These are phyloP conservation scores for Meloidogyne exigua DNA, from an alignment of 1,140 invertebrate genomes.

Conservation along the genomic window DNA sequence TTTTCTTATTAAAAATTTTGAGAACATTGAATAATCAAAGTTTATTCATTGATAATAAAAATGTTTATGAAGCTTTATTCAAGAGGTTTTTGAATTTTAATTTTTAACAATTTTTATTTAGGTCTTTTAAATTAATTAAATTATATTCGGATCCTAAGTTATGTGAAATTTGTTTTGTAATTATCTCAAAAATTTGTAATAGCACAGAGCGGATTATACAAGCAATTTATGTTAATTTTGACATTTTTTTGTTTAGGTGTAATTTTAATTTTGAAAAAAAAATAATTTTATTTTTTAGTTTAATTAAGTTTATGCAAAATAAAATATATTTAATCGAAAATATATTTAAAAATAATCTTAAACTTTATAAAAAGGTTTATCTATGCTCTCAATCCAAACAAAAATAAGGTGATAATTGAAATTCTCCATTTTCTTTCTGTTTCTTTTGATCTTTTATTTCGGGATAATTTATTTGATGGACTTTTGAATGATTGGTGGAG, in stretches of 20 bases:
- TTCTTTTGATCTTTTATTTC: not conserved
- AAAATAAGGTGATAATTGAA: not conserved
- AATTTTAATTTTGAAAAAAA: not conserved
- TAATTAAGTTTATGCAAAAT: too few relatives aligned
- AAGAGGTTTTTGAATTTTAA: not conserved
- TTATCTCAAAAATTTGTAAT: not conserved
- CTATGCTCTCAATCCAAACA: not conserved
- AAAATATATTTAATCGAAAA: too few relatives aligned
- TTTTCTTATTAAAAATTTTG: not conserved
- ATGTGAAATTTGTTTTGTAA: not conserved
- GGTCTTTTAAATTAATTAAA: not conserved
- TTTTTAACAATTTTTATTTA: not conserved
- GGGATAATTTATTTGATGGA: not conserved
- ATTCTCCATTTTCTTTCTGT: not conserved
- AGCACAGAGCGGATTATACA: not conserved
- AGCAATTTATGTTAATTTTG: not conserved
- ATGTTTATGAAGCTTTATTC: not conserved
- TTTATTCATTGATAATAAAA: not conserved
- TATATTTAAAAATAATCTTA: too few relatives aligned
- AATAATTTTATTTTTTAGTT: too few relatives aligned
- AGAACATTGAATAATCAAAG: not conserved
- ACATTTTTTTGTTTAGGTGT: not conserved
- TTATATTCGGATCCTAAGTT: not conserved
- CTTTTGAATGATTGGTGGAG: not conserved
- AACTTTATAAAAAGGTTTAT: not conserved